Conservation (phyloP, 1,140 invertebrate genomes). For the Tenebrio molitor region DNA sequence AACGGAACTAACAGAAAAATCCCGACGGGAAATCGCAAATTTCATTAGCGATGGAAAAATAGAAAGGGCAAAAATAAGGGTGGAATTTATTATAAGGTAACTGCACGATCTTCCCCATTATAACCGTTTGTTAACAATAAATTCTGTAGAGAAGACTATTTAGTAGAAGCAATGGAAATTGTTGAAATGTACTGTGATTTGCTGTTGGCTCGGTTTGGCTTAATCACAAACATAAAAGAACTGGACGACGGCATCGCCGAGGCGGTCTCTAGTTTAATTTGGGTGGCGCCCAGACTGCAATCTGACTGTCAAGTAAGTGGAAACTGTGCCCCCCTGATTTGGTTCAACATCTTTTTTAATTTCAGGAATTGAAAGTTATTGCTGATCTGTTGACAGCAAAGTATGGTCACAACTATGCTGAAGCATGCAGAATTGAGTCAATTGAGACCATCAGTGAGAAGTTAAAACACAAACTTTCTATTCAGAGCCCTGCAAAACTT, state of each 20-base stretch:
- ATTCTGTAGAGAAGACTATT: slow-evolving; percentile 90
- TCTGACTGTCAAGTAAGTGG: slow-evolving; percentile 78
- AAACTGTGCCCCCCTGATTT: background rate
- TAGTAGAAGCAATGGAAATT: slow-evolving; percentile 99
- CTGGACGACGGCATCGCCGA: slow-evolving; percentile 96
- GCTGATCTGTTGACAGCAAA: slow-evolving; percentile 91
- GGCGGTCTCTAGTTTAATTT: slow-evolving; percentile 95
- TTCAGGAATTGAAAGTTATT: slow-evolving; percentile 90
- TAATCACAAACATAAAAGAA: slow-evolving; percentile 98
- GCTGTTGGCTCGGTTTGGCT: slow-evolving; percentile 95
- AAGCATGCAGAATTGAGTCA: slow-evolving; percentile 84
- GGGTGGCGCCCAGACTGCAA: slow-evolving; percentile 93
- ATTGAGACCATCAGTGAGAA: slow-evolving; percentile 93
- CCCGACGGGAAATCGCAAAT: slow-evolving; percentile 97
- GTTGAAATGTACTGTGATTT: slow-evolving; percentile 99
- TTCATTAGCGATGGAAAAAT: slow-evolving; percentile 92
- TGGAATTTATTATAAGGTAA: slow-evolving; percentile 95
- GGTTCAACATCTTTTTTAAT: slow-evolving; percentile 17
- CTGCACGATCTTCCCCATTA: slow-evolving; percentile 4
- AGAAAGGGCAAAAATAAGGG: slow-evolving; percentile 95
- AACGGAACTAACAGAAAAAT: slow-evolving; percentile 95
- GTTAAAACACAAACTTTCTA: slow-evolving; percentile 94
- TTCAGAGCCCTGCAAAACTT: slow-evolving; percentile 96
- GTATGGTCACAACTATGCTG: slow-evolving; percentile 95
- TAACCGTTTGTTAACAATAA: background rate